phyloP scores from a whole-genome alignment of 2,888 invertebrate species.

The Drosophila demipolita region DNA sequence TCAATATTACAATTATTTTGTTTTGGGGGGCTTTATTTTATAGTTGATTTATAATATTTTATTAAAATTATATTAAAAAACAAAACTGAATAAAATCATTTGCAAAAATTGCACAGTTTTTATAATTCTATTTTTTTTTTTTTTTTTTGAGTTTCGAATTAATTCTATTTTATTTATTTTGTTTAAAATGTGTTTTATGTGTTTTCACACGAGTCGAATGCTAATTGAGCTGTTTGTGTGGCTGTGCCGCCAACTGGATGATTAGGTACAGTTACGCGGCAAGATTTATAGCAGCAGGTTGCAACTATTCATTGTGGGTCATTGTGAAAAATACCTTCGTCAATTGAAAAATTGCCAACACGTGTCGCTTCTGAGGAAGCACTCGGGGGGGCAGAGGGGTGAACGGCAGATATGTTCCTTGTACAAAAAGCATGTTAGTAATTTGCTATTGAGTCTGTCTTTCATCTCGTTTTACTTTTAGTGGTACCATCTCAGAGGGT shows the following conservation, averaged over 20 bases:
- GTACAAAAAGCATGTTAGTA: constrained; percentile 16
- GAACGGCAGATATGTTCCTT: constrained; percentile 12
- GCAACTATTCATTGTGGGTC: neutral
- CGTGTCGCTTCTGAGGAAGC: constrained; percentile 3
- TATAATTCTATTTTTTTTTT: neutral
- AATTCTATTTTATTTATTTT: constrained; percentile 20
- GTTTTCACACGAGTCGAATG: constrained; percentile 3
- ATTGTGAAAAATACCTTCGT: constrained; percentile 30
- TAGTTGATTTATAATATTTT: neutral
- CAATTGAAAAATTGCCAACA: constrained; percentile 54
- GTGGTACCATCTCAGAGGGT: no score
- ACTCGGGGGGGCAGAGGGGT: neutral
- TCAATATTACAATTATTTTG: neutral
- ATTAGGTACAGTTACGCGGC: constrained; percentile 44
- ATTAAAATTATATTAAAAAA: neutral
- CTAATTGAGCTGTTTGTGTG: constrained; percentile 36
- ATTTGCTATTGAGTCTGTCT: constrained; percentile 22
- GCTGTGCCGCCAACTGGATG: constrained; percentile 8
- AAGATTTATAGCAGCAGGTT: constrained; percentile 45
- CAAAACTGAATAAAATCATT: neutral
- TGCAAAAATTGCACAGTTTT: neutral
- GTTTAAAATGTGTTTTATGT: constrained; percentile 7
- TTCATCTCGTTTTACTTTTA: neutral
- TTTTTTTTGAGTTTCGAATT: neutral
- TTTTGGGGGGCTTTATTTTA: no score